A percentile compares a stretch with the other conserved stretches of the same genome.
phyloP scores from a whole-genome alignment of 2,113 vertebrate genomes.

The Rhombomys opimus region DNA sequence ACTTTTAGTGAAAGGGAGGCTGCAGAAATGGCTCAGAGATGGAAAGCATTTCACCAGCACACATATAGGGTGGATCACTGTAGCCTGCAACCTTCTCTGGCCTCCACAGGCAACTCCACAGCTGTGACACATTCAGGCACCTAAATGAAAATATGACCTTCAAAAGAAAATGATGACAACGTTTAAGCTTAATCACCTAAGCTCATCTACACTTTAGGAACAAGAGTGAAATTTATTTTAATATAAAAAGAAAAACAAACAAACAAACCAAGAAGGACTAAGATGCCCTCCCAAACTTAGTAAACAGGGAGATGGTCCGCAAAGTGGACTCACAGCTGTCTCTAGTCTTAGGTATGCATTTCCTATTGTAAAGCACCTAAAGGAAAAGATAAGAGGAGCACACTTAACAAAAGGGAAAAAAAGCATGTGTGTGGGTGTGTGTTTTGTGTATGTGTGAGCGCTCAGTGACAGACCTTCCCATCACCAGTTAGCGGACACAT shows the following conservation, averaged over 20 bases:
- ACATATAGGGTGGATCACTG: too few species aligned
- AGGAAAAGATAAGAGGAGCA: neutral
- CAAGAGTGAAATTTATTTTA: neutral
- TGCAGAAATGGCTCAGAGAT: neutral
- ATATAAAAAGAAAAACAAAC: neutral
- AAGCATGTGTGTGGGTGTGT: neutral
- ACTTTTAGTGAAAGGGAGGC: neutral
- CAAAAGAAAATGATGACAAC: neutral
- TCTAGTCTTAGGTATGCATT: neutral
- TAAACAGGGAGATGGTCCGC: neutral
- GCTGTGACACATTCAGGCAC: neutral
- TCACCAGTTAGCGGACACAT: neutral
- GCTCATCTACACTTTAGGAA: conserved; percentile 17
- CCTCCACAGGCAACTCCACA: neutral
- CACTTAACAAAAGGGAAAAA: neutral
- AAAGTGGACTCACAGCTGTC: conserved; percentile 7
- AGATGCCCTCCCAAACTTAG: neutral
- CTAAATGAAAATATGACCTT: neutral
- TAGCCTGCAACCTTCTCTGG: neutral
- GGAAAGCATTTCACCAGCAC: neutral
- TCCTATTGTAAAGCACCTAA: conserved; percentile 55
- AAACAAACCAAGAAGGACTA: neutral
- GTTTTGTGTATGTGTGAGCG: neutral
- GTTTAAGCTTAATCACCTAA: neutral
- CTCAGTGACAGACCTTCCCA: conserved; percentile 40